These are phyloP conservation scores for Watersipora subatra DNA, from an alignment of 1,140 invertebrate species.

Conservation along the genomic window DNA sequence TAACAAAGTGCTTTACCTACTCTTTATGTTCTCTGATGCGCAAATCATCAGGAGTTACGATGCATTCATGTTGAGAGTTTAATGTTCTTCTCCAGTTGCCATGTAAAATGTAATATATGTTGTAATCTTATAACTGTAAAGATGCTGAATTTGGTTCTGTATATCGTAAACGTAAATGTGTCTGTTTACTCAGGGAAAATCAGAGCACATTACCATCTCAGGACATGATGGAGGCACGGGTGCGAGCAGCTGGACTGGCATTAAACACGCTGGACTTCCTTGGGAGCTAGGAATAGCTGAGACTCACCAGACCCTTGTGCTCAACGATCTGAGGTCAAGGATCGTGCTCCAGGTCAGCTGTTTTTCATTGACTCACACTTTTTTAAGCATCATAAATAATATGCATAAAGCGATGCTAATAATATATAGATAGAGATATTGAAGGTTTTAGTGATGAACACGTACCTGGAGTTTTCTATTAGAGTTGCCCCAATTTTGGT, in stretches of 20 bases:
- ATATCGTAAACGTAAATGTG: too few species aligned
- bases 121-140: not conserved
- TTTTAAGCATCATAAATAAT: not conserved
- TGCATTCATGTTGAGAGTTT: conserved; percentile 13
- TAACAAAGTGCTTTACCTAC: too few species aligned
- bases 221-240: conserved; percentile 97
- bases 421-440: not conserved
- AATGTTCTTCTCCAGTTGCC: not conserved
- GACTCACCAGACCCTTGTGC: conserved; percentile 82
- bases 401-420: not conserved
- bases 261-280: conserved; percentile 82
- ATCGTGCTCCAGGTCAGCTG: conserved; percentile 77
- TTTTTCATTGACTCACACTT: conserved; percentile 40
- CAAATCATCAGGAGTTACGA: too few species aligned
- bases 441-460: not conserved
- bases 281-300: conserved; percentile 96
- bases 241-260: conserved; percentile 88
- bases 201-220: conserved; percentile 94
- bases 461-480: too few species aligned
- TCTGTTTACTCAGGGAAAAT: conserved; percentile 68
- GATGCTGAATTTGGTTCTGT: too few species aligned
- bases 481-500: too few species aligned
- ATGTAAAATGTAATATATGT: not conserved
- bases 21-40: too few species aligned
- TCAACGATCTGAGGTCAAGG: conserved; percentile 87